Evolutionary conservation across 2,888 invertebrate genomes (phyloP).

Genomic region (Anoplius nigerrimus): DNA sequence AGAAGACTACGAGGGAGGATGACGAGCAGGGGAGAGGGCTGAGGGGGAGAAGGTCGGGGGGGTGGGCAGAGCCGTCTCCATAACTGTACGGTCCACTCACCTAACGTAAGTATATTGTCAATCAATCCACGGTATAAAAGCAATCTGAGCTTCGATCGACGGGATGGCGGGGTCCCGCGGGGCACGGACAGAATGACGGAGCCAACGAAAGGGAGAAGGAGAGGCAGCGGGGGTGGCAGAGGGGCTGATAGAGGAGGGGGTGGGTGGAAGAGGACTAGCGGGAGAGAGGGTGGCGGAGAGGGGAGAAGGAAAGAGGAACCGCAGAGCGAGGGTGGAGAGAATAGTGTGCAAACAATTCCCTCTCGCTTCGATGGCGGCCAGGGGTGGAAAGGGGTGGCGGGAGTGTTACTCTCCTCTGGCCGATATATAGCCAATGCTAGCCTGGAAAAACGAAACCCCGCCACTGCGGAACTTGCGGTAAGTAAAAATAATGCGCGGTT

Average conservation of each 20-base stretch:
- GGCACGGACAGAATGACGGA: conserved; percentile 54
- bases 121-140: conserved; percentile 74
- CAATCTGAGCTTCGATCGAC: conserved; percentile 73
- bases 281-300: conserved; percentile 18
- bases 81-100: conserved; percentile 68
- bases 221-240: background rate
- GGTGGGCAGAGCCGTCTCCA: conserved; percentile 57
- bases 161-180: conserved; percentile 69
- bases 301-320: background rate
- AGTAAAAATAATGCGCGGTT: background rate
- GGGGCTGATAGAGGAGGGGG: conserved; percentile 21
- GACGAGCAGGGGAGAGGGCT: conserved; percentile 8
- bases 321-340: background rate
- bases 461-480: background rate
- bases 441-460: background rate
- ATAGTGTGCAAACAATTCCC: background rate
- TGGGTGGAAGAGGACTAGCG: background rate
- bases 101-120: conserved; percentile 74
- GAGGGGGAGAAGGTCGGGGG: background rate
- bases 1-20: background rate
- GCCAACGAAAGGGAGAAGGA: conserved; percentile 16
- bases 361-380: no score
- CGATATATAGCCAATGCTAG: conserved; percentile 1
- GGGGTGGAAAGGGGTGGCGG: no score
- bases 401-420: background rate